phyloP scores from a whole-genome alignment of 2,113 vertebrate species.

The Argyrosomus japonicus region DNA sequence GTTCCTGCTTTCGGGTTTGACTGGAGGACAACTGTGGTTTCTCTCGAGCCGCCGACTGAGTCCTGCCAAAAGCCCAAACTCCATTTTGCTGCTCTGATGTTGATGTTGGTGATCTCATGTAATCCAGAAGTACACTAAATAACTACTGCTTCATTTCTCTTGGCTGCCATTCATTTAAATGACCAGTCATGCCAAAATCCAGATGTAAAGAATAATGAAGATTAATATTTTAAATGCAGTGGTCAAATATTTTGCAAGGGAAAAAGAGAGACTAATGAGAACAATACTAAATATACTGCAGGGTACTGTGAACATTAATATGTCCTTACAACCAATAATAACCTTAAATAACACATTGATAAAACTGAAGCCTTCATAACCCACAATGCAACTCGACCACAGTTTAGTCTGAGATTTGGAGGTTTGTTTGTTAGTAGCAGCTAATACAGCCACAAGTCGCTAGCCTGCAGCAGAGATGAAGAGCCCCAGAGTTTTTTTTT shows the following conservation, averaged over 20 bases:
- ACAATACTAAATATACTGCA: neutral
- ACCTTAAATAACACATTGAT: neutral
- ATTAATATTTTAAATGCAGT: neutral
- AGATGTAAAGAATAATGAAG: conserved; percentile 14
- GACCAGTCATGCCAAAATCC: conserved; percentile 2
- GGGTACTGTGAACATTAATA: neutral
- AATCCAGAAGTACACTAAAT: conserved; percentile 25
- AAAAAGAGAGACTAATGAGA: neutral
- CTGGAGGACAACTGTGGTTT: conserved; percentile 48
- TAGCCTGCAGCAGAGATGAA: neutral
- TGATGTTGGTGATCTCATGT: conserved; percentile 54
- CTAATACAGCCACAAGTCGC: neutral
- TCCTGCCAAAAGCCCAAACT: conserved; percentile 27
- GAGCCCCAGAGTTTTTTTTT: neutral
- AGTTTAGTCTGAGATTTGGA: neutral
- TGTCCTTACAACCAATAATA: neutral
- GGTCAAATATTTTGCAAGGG: neutral
- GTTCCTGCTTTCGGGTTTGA: conserved; percentile 45
- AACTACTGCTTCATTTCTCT: conserved; percentile 16
- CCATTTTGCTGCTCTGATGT: conserved; percentile 34
- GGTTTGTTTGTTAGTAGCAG: neutral
- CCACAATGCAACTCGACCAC: neutral
- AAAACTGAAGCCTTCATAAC: neutral
- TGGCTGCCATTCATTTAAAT: conserved; percentile 35
- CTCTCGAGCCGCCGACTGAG: conserved; percentile 28